Conservation (phyloP, 2,797 vertebrate species). For the Ispidina picta region DNA sequence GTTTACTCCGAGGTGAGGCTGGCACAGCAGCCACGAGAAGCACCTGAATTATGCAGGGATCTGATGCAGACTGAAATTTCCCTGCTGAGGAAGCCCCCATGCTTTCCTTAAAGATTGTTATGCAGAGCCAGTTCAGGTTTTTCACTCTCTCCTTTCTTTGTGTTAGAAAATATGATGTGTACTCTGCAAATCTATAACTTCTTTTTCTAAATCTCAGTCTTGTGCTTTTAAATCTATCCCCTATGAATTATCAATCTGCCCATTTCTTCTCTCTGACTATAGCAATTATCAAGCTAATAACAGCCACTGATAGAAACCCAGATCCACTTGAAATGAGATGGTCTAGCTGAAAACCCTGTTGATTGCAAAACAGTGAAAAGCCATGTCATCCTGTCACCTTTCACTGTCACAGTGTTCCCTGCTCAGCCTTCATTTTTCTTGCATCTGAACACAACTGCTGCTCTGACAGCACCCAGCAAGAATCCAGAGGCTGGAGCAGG, state of each 20-base stretch:
- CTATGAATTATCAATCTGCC: background rate
- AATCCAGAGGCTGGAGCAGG: background rate
- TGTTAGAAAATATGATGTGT: background rate
- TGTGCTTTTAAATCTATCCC: background rate
- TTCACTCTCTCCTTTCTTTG: background rate
- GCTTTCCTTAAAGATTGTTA: background rate
- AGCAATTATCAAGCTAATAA: background rate
- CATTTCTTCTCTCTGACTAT: background rate
- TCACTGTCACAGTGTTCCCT: background rate
- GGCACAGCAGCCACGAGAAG: background rate
- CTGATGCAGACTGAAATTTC: background rate
- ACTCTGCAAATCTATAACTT: background rate
- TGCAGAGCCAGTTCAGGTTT: background rate
- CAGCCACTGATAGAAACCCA: background rate
- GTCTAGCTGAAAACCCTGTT: background rate
- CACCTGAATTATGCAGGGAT: background rate
- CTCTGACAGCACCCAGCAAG: background rate
- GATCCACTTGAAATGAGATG: background rate
- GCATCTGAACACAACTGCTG: background rate
- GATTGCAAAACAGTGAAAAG: background rate
- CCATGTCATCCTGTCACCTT: background rate
- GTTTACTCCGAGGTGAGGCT: background rate
- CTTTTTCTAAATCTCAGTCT: background rate
- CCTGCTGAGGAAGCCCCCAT: background rate
- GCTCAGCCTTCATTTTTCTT: background rate